Base-by-base conservation (phyloP, 2,888 invertebrate genomes). In the Drosophila monieri region DNA sequence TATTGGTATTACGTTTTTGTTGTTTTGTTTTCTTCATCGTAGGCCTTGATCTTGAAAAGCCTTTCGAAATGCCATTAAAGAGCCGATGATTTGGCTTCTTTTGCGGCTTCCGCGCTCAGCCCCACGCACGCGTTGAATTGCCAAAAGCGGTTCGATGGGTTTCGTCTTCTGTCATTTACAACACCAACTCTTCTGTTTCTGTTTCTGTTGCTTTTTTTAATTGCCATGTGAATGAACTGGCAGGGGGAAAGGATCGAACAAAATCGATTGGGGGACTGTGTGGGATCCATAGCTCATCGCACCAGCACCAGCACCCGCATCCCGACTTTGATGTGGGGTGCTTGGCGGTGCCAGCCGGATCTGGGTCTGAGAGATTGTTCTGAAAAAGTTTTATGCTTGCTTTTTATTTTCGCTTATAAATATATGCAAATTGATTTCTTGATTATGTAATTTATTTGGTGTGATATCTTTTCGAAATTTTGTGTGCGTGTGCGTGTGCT, bases 271-370 rank as follows among this genome's bases (percentile, higher is more conserved):
- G 27, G 27, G 27, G 27, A 27, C 9, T 9, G 27, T 27, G 27
- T 27, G 27, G 27, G 69, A 53, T 64, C 65, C 59, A 70, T 74
- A 71, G 64, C 80, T 76, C 57, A 73, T 53, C 44, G 43, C 51
- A 44, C 43, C 43, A 21, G 43, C 48, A 14, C 32, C 8, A 41
- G 43, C 51, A 44, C 43, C 43, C 43, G 43, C 48, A 14, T 30
- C 8, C 58, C 27, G 47, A 37, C 46, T 25, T 15, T 35, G 14
- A n/a, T 25, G 21, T n/a, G 37, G 68, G 61, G 89, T 89, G 89
- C 84, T 88, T 76, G 89, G 74, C 77, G 69, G 88, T 89, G 84
- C 89, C 89, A 89, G 84, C 88, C 89, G 88, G 88, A 88, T 89
- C 80, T 88, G 56, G 46, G 46, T 32, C 18, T 27, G 39, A 52